phyloP scores from a whole-genome alignment of 1,140 invertebrate genomes.

The Papilio aristodemus region DNA sequence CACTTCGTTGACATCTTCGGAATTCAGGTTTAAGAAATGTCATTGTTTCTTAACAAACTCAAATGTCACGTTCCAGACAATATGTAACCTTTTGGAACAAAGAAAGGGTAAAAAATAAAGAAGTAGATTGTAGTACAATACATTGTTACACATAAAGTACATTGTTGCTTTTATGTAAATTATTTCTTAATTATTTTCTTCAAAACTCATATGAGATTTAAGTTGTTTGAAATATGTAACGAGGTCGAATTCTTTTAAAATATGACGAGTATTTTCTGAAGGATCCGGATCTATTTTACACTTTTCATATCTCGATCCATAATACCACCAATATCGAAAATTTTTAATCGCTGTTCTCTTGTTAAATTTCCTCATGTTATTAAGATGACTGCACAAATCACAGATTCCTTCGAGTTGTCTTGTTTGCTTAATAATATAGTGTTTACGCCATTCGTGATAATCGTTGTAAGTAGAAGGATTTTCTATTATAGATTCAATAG shows the following conservation, averaged over 20 bases:
- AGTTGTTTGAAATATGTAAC: constrained; percentile 1
- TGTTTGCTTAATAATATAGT: constrained; percentile 50
- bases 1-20: too few relatives aligned
- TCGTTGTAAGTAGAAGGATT: constrained; percentile 51
- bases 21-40: constrained; percentile 8
- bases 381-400: constrained; percentile 55
- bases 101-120: constrained; percentile 24
- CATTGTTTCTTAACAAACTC: not conserved
- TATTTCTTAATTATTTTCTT: not conserved
- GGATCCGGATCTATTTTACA: constrained; percentile 40
- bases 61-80: constrained; percentile 23
- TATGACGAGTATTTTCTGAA: not conserved
- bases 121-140: not conserved
- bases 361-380: constrained; percentile 41
- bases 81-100: constrained; percentile 25
- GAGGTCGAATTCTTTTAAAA: constrained; percentile 14
- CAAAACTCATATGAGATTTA: not conserved
- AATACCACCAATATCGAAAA: constrained; percentile 65
- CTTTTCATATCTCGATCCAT: constrained; percentile 41
- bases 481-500: constrained; percentile 50
- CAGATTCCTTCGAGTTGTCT: constrained; percentile 45
- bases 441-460: constrained; percentile 57
- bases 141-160: not conserved
- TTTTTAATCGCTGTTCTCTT: constrained; percentile 42
- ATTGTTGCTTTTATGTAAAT: not conserved